These are phyloP conservation scores for Jaculus jaculus DNA, from an alignment of 2,113 vertebrate species.

Conservation along the genomic window DNA sequence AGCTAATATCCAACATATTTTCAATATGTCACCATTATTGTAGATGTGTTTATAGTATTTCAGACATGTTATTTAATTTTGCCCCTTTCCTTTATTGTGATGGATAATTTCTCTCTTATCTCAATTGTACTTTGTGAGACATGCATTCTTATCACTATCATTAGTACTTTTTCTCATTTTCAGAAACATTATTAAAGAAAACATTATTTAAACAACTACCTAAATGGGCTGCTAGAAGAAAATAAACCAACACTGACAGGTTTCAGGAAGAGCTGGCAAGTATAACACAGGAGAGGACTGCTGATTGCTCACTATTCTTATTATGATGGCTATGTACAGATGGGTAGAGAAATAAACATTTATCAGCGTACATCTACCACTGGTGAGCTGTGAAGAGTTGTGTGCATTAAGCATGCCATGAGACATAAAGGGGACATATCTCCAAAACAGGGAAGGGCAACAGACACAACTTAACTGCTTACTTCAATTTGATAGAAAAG, in stretches of 20 bases:
- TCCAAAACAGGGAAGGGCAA: not conserved
- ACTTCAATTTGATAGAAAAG: not conserved
- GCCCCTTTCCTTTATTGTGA: not conserved
- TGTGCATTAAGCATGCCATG: not conserved
- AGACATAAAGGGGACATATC: not conserved
- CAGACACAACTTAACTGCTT: not conserved
- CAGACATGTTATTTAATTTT: not conserved
- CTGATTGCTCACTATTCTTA: not conserved
- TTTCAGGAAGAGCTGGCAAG: not conserved
- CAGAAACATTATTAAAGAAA: not conserved
- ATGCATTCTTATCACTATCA: not conserved
- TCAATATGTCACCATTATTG: not conserved
- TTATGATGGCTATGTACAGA: not conserved
- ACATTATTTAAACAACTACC: not conserved
- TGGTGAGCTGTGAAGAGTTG: not conserved
- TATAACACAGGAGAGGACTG: not conserved
- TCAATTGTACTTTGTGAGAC: conserved; percentile 9
- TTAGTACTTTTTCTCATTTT: conserved; percentile 10
- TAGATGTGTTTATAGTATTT: not conserved
- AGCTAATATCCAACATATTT: not conserved
- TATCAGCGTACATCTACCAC: not conserved
- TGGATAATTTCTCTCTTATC: not conserved
- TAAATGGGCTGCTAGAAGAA: not conserved
- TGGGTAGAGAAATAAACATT: not conserved
- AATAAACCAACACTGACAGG: not conserved